Base-by-base conservation (phyloP, 2,113 vertebrate species). In the Picathartes gymnocephalus region DNA sequence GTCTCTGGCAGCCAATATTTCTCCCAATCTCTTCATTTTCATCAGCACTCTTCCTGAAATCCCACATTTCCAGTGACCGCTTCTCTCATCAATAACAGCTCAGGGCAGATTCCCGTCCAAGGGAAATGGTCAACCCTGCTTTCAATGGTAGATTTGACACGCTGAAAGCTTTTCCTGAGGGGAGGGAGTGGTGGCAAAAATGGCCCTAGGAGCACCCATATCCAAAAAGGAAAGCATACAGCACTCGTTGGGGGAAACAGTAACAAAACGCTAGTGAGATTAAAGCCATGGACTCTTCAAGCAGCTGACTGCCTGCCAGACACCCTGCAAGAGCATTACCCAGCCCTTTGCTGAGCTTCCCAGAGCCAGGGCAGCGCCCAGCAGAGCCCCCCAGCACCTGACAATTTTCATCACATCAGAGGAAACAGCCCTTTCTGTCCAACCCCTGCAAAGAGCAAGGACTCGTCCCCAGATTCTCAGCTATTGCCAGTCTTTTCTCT, bases 161-260 rank as follows among this genome's bases (percentile, higher is more conserved):
- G 6, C 19, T 51, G n/a, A 54, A 86, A 80, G 21, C 22, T 61
- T 91, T 62, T 47, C 81, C 77, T 65, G 68, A 81, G 65, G 24
- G 76, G 62, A 92, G 35, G 71, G 64, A 81, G 58, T 10, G 60
- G 48, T 60, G 61, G 70, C 56, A 16, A 71, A 71, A 86, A 54
- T 0, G 0, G 12, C 33, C 47, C 64, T 45, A 73, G 33, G 28
- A 86, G 64, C 39, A 58, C 16, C 60, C 60, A 18, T n/a, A 68
- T 74, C 82, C 78, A 66, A 93, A 93, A 96, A 83, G 74, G 92
- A 73, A 92, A 86, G 71, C 86, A 76, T 15, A 40, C 24, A 51
- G 22, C 65, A 91, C 69, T 16, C 65, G 22, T 4, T 24, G 39
- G 51, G 92, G 68, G 10, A 86, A 86, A 54, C 0, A 71, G 60